Base-by-base conservation (phyloP, 2,888 invertebrate genomes). In the Exocentrus adspersus region DNA sequence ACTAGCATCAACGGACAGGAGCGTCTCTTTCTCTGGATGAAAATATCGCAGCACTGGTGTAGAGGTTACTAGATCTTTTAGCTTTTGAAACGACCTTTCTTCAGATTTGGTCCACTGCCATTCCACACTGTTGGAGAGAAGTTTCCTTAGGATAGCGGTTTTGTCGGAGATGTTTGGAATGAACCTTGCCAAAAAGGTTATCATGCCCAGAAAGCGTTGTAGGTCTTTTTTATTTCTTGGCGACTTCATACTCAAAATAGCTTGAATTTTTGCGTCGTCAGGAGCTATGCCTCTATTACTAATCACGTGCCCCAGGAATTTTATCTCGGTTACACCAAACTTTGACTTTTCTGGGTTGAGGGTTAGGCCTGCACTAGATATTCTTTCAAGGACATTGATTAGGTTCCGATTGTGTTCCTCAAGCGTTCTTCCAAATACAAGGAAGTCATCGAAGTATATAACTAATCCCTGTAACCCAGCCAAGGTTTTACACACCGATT, bases 171-270 rank as follows among this genome's bases (percentile, higher is more conserved):
- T n/a, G n/a, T n/a, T n/a, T n/a, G n/a, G 7, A 51, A 1, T 2
- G 62, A 62, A 60, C 57, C 64, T 64, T 9, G 57, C 45, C 21
- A 66, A 19, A 28, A 60, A 66, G 6, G 43, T 52, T 9, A 66
- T 58, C 61, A 67, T 63, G 3, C 64, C 62, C 19, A 67, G 21
- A 58, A 60, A 67, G 1, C 63, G 9, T 46, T 61, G 64, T 14
- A 64, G 54, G 1, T 48, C 48, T 14, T 48, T 48, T 16, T 48
- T 48, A 28, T 48, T 28, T 28, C 16, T 24, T 5, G 64, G 62
- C 5, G 21, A 6, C 9, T 6, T 43, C 57, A 48, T 48, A 28
- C 28, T 7, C 14, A 7, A 2, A 10, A 42, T 42, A 10, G 42
- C 46, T n/a, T 54, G 30, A 14, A 37, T 63, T 30, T 64, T 64